A percentile compares a stretch with the other conserved stretches of the same genome.
Conservation (phyloP, 2,113 vertebrate genomes). For the Phasianus colchicus region DNA sequence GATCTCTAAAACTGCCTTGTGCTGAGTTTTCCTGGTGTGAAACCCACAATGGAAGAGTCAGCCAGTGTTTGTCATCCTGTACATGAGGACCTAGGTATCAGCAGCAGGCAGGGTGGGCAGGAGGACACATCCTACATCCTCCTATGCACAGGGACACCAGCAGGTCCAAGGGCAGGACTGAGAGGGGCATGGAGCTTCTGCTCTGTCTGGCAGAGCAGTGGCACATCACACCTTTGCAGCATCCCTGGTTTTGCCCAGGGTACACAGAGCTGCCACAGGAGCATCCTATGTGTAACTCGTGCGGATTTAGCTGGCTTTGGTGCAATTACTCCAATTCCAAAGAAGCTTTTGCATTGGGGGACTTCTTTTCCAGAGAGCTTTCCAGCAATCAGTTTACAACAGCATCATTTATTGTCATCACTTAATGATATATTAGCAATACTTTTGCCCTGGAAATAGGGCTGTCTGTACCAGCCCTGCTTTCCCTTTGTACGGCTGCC, state of each 20-base stretch:
- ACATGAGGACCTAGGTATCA: accelerated
- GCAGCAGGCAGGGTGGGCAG: neutral
- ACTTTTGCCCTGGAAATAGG: neutral
- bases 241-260: neutral
- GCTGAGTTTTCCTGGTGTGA: neutral
- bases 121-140: accelerated
- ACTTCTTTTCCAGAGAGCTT: neutral
- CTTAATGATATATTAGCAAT: neutral
- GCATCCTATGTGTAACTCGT: neutral
- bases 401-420: neutral
- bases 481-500: neutral
- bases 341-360: neutral
- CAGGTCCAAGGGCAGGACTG: neutral
- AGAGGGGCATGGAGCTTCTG: neutral
- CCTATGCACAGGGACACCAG: neutral
- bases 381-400: constrained; percentile 1
- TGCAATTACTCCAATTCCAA: neutral
- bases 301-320: neutral
- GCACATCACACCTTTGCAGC: neutral
- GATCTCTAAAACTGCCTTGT: neutral
- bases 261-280: neutral
- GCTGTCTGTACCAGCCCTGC: neutral
- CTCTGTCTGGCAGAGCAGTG: neutral
- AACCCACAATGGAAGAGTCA: neutral
- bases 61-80: neutral